phyloP scores from a whole-genome alignment of 2,113 vertebrate species.

The Leptodactylus fuscus region DNA sequence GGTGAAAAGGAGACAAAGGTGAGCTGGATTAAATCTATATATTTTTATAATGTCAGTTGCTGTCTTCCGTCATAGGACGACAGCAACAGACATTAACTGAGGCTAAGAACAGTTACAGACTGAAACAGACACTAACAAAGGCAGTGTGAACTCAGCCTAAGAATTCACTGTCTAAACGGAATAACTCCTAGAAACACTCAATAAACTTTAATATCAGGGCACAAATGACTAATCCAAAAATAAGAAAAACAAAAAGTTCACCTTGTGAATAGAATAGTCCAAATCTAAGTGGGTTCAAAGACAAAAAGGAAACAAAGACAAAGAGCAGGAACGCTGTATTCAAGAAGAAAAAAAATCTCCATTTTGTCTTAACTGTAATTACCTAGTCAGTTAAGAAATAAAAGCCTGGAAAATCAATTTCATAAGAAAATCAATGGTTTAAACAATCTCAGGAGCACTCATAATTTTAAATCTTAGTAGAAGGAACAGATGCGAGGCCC shows the following conservation, averaged over 20 bases:
- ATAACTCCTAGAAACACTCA: too few species aligned
- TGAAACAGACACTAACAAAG: too few species aligned
- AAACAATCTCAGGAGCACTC: constrained; percentile 74
- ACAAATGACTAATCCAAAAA: not conserved
- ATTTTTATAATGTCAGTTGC: too few species aligned
- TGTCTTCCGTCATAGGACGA: too few species aligned
- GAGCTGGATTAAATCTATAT: too few species aligned
- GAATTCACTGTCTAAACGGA: too few species aligned
- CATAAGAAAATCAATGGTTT: constrained; percentile 78
- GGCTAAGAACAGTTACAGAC: too few species aligned
- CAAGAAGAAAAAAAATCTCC: constrained; percentile 61
- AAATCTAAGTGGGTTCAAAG: not conserved
- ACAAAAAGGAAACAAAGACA: constrained; percentile 34
- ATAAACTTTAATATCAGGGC: constrained; percentile 65
- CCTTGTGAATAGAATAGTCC: not conserved
- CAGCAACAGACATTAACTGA: too few species aligned
- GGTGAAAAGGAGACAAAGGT: too few species aligned
- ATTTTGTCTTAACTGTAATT: constrained; percentile 68
- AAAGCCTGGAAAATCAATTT: constrained; percentile 74
- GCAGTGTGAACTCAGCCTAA: too few species aligned
- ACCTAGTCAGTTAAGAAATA: constrained; percentile 72
- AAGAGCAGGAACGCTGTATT: constrained; percentile 59
- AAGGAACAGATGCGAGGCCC: constrained; percentile 61
- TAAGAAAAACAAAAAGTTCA: not conserved
- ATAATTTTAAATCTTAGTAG: constrained; percentile 72